Evolutionary conservation across 2,888 invertebrate species (phyloP).

Genomic region (Stenotaenia linearis): DNA sequence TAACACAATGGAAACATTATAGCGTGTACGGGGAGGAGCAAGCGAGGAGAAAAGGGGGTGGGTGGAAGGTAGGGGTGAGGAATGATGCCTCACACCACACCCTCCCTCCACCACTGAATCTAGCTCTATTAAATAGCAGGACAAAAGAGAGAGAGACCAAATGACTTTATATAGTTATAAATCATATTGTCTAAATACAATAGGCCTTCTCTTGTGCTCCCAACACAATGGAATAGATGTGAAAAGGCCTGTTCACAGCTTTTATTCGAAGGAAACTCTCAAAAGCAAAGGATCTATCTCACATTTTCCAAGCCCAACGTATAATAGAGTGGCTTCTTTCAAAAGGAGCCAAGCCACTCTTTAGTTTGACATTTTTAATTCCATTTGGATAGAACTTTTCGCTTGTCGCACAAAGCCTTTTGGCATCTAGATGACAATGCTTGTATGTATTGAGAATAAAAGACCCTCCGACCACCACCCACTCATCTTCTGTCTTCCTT

Average conservation of each 20-base stretch:
- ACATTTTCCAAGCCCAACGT: not conserved
- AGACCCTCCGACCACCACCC: not conserved
- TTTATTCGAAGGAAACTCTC: not conserved
- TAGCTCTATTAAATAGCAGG: not conserved
- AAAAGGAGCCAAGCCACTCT: not conserved
- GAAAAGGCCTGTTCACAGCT: not conserved
- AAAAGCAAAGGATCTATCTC: conserved; percentile 9
- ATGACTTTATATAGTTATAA: conserved; percentile 26
- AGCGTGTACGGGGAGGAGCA: not conserved
- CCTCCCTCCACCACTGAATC: not conserved
- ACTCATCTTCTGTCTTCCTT: not conserved
- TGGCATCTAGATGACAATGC: not conserved
- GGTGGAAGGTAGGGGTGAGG: not conserved
- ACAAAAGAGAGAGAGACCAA: conserved; percentile 13
- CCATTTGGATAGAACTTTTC: conserved; percentile 6
- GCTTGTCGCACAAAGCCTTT: not conserved
- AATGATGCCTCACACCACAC: not conserved
- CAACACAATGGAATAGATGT: conserved; percentile 15
- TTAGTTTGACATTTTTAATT: conserved; percentile 16
- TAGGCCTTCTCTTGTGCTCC: not conserved
- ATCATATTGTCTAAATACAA: conserved; percentile 28
- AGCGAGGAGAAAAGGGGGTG: not conserved
- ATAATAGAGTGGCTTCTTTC: not conserved
- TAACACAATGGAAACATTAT: not conserved
- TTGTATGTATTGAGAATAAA: not conserved